These are phyloP conservation scores for Sebastes iracundus DNA, from an alignment of 2,797 vertebrate genomes.

Conservation along the genomic window DNA sequence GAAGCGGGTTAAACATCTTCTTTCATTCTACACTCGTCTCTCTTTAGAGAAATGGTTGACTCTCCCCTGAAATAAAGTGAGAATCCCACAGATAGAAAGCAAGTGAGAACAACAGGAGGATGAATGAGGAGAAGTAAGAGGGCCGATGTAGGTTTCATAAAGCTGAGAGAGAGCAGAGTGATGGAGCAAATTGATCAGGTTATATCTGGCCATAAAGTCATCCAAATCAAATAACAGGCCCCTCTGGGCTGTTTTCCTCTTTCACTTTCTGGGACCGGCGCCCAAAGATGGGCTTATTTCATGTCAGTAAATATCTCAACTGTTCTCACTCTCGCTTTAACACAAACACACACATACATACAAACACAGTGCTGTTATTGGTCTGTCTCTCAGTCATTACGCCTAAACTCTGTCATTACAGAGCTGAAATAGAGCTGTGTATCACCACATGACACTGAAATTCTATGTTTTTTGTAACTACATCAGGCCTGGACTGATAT, in stretches of 20 bases:
- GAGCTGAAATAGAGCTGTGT: background rate
- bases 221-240: constrained; percentile 46
- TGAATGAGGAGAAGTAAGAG: constrained; percentile 3
- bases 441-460: background rate
- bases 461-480: background rate
- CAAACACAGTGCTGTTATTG: background rate
- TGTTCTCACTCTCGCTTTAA: constrained; percentile 7
- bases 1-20: background rate
- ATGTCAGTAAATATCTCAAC: constrained; percentile 39
- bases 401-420: background rate
- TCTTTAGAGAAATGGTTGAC: background rate
- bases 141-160: constrained; percentile 26
- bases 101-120: background rate
- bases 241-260: constrained; percentile 16
- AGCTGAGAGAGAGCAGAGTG: constrained; percentile 13
- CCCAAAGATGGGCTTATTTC: constrained; percentile 43
- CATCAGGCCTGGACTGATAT: background rate
- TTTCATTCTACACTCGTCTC: background rate
- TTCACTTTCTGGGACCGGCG: constrained; percentile 35
- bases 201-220: constrained; percentile 36
- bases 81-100: background rate
- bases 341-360: background rate
- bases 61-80: background rate
- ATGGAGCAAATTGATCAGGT: constrained; percentile 45
- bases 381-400: background rate